Evolutionary conservation across 2,888 invertebrate genomes (phyloP).

Genomic region (Pristionchus japonicus): DNA sequence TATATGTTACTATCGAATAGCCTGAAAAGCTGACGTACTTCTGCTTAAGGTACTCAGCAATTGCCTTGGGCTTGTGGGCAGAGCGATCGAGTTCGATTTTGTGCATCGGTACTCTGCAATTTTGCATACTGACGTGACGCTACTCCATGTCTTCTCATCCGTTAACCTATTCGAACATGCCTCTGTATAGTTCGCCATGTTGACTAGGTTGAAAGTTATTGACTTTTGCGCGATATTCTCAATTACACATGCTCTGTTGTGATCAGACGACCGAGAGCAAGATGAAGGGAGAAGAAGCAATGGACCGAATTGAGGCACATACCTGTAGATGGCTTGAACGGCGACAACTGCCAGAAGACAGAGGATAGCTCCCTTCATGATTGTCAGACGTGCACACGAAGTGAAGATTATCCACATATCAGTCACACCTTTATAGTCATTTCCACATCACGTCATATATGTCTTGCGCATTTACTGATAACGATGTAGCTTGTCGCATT

Average conservation of each 20-base stretch:
- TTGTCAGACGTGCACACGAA: background rate
- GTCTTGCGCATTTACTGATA: background rate
- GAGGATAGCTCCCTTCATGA: constrained; percentile 45
- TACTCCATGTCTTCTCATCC: too few species aligned
- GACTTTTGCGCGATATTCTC: too few species aligned
- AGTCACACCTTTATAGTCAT: background rate
- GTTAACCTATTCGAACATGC: too few species aligned
- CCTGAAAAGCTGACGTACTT: background rate
- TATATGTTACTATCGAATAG: background rate
- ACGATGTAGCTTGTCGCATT: constrained; percentile 13
- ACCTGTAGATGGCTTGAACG: constrained; percentile 48
- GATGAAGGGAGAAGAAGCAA: too few species aligned
- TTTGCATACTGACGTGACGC: too few species aligned
- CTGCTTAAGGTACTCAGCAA: constrained; percentile 54
- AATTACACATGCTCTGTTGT: too few species aligned
- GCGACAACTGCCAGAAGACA: constrained; percentile 47
- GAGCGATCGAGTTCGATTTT: constrained; percentile 55
- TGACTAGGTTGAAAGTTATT: too few species aligned
- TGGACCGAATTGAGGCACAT: background rate
- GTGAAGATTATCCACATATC: background rate
- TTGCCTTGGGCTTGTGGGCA: constrained; percentile 55
- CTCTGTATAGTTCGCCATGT: too few species aligned
- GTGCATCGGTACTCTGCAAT: constrained; percentile 58
- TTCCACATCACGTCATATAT: background rate
- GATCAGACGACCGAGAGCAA: too few species aligned